These are phyloP conservation scores for Clarias platycephalus DNA, from an alignment of 2,797 vertebrate genomes.

Conservation along the genomic window DNA sequence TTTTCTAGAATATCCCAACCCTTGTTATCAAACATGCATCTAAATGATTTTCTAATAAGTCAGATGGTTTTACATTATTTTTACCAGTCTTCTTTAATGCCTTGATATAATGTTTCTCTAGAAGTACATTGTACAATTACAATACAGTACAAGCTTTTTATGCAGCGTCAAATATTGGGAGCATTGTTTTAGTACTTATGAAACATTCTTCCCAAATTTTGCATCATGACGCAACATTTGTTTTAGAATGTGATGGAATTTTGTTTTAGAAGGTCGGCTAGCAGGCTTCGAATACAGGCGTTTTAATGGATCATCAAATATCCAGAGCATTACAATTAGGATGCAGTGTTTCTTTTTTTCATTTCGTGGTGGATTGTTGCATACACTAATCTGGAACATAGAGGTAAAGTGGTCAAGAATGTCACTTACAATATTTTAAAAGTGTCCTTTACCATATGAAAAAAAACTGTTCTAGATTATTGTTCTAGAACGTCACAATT, in stretches of 20 bases:
- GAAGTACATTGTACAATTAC: background rate
- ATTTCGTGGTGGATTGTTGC: too few relatives aligned
- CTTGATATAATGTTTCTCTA: conserved; percentile 2
- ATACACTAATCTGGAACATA: background rate
- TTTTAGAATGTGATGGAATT: conserved; percentile 9
- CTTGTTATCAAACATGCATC: background rate
- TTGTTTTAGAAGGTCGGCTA: background rate
- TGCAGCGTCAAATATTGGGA: conserved; percentile 15
- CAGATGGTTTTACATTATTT: conserved; percentile 2
- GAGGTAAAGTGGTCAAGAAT: background rate
- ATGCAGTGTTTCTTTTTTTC: background rate
- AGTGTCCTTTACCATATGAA: background rate
- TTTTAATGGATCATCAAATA: background rate
- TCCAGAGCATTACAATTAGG: background rate
- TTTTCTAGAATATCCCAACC: background rate
- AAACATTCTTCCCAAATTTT: conserved; percentile 10
- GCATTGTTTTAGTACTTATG: background rate
- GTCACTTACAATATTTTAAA: background rate
- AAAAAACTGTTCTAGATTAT: background rate
- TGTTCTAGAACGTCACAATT: background rate
- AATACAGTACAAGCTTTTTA: conserved; percentile 31
- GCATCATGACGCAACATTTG: conserved; percentile 15
- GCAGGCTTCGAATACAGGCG: background rate
- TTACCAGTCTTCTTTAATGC: conserved; percentile 11
- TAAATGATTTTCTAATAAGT: background rate